A percentile compares a stretch with the other conserved stretches of the same genome.
These are phyloP conservation scores for Cichladusa arquata DNA, from an alignment of 2,113 vertebrate genomes.

Conservation along the genomic window DNA sequence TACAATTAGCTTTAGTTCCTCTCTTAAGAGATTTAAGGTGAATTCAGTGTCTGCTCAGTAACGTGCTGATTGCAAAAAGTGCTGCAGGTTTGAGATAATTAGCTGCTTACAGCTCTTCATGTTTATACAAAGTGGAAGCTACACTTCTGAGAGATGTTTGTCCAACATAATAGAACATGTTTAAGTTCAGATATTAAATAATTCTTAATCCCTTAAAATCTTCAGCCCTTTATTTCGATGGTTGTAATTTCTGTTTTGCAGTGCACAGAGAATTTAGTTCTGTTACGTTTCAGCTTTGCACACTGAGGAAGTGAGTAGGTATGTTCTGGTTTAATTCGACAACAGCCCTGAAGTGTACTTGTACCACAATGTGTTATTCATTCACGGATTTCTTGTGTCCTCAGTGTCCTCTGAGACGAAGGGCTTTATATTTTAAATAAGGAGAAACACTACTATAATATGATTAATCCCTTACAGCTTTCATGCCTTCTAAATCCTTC, in stretches of 20 bases:
- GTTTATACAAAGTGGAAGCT: background rate
- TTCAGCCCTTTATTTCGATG: background rate
- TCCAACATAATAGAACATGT: background rate
- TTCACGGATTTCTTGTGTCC: background rate
- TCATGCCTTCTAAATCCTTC: slow-evolving; percentile 45
- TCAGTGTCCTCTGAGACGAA: background rate
- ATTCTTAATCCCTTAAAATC: background rate
- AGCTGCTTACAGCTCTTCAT: background rate
- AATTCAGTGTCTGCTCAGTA: background rate
- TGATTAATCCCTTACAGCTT: slow-evolving; percentile 37
- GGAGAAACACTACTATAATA: background rate
- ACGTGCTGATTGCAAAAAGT: background rate
- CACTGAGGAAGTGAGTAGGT: background rate
- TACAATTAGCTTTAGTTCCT: background rate
- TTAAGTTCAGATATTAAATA: background rate
- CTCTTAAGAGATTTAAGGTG: background rate
- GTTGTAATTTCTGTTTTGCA: background rate
- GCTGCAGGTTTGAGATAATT: background rate
- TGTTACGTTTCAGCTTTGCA: background rate
- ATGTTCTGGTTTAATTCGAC: background rate
- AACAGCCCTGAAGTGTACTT: slow-evolving; percentile 4
- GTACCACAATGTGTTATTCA: background rate
- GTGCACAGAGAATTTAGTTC: background rate
- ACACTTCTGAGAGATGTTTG: background rate
- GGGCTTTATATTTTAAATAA: slow-evolving; percentile 33